phyloP scores from a whole-genome alignment of 2,113 vertebrate genomes.

The Rhynchomys soricoides region DNA sequence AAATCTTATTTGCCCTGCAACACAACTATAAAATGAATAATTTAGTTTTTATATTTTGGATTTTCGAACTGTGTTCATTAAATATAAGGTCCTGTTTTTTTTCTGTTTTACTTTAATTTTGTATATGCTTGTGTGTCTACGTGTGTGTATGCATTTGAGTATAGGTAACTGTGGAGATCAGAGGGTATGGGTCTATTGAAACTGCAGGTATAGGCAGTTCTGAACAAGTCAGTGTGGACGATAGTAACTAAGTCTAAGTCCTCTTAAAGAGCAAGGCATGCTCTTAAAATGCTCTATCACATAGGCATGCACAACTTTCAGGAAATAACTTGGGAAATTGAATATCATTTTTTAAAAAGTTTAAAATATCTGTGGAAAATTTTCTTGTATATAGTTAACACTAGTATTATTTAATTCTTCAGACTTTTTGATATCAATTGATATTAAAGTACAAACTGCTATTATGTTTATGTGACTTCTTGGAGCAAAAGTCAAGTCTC shows the following conservation, averaged over 20 bases:
- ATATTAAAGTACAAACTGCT: background rate
- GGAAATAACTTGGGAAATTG: background rate
- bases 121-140: background rate
- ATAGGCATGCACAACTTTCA: background rate
- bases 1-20: background rate
- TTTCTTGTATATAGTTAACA: background rate
- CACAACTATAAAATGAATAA: background rate
- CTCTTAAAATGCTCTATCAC: background rate
- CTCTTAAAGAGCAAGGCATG: background rate
- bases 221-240: too few relatives aligned
- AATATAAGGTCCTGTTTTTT: background rate
- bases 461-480: background rate
- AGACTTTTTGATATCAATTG: background rate
- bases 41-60: background rate
- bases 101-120: background rate
- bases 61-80: background rate
- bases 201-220: too few relatives aligned
- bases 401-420: background rate
- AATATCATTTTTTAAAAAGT: background rate
- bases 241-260: background rate
- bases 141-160: background rate
- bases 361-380: background rate
- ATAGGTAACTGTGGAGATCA: background rate
- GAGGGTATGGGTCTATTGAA: background rate
- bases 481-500: conserved; percentile 23